Evolutionary conservation across 2,888 invertebrate genomes (phyloP), one percentile per base, ranked within the genome.

Genomic region (Drosophila macrospina): DNA sequence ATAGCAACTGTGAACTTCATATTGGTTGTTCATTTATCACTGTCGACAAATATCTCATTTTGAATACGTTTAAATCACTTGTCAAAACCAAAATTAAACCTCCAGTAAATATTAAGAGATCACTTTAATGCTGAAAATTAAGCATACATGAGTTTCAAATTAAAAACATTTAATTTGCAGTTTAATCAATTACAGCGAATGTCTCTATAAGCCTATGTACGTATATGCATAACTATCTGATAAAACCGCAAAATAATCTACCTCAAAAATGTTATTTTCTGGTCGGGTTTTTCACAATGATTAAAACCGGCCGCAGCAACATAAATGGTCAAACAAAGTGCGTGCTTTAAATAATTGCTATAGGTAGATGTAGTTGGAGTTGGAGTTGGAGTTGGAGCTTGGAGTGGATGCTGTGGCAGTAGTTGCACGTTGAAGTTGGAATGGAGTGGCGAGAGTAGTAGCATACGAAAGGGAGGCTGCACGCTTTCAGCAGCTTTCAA

Each of bases 401-500:
- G 34, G 10, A 32, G 30, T 54, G 54, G 20, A 10, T 13, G 48
- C n/a, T 16, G 47, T 37, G 45, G 30, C 24, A 15, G 26, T 36
- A 26, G 34, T 44, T 42, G 55, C 44, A 56, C 10, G 16, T 15
- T 16, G 7, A 16, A 47, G 16, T 47, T 45, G 10, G 28, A 1
- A 2, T 4, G 15, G 3, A 3, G 47, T 20, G 20, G 11, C 0
- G 30, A n/a, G 10, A 32, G 3, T 5, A n/a, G n/a, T n/a, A n/a
- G n/a, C n/a, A 34, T 3, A 10, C 1, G 47, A 20, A 10, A 5
- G 39, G 52, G 50, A 32, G 16, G 45, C 11, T 34, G 47, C 13
- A 30, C 56, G 34, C 51, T 86, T 78, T 85, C 88, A 86, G 75
- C 83, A 80, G 72, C 75, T 67, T 67, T 70, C 60, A 61, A 78